Evolutionary conservation across 2,113 vertebrate genomes (phyloP).

Genomic region (Callospermophilus lateralis): DNA sequence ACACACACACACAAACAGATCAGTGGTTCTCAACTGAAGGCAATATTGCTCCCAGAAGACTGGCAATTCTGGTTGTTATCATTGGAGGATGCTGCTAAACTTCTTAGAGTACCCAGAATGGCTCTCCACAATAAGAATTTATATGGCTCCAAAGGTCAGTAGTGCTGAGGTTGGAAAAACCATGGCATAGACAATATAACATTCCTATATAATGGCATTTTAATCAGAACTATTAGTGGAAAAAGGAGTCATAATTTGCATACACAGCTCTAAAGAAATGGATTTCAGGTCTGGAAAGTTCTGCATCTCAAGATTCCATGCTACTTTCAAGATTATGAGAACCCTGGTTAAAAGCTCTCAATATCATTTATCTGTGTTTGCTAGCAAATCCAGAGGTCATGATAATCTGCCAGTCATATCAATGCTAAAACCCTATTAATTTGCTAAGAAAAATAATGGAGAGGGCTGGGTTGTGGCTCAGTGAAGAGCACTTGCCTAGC

Average conservation of each 20-base stretch:
- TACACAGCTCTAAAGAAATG: not conserved
- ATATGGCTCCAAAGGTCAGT: not conserved
- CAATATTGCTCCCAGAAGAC: not conserved
- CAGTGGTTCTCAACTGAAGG: not conserved
- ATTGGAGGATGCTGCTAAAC: not conserved
- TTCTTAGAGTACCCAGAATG: not conserved
- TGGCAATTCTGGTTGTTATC: conserved; percentile 34
- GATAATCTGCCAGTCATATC: not conserved
- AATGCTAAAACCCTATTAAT: not conserved
- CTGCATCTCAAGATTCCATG: not conserved
- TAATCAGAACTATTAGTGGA: not conserved
- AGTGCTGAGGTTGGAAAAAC: not conserved
- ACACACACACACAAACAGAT: not conserved
- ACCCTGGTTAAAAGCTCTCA: conserved; percentile 28
- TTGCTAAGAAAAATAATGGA: conserved; percentile 61
- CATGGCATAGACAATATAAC: not conserved
- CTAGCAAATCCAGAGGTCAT: conserved; percentile 28
- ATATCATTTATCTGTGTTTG: not conserved
- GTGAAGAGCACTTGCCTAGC: no score
- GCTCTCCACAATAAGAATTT: not conserved
- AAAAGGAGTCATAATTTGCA: conserved; percentile 43
- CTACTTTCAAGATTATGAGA: conserved; percentile 18
- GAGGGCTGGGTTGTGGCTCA: not conserved
- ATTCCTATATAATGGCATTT: not conserved
- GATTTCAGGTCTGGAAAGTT: not conserved